Conservation (phyloP, 2,113 vertebrate genomes). For the Coracopsis vasa region DNA sequence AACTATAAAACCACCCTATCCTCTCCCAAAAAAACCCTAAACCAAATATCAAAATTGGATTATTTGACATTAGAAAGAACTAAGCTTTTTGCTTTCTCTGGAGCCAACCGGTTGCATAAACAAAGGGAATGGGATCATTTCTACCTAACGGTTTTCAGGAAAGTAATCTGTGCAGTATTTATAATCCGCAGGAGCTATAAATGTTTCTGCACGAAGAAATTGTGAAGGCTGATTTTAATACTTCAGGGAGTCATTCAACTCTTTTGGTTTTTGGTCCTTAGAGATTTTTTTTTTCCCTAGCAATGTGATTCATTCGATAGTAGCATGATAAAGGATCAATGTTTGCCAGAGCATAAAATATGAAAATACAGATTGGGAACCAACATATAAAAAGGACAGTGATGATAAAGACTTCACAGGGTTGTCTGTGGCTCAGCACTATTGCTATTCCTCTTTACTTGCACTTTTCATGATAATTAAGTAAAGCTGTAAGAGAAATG, state of each 20-base stretch:
- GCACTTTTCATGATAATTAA: not conserved
- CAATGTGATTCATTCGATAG: not conserved
- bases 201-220: not conserved
- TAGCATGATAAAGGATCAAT: not conserved
- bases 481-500: not conserved
- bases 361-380: not conserved
- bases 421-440: not conserved
- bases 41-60: not conserved
- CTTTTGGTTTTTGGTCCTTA: not conserved
- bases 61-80: not conserved
- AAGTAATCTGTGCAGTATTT: not conserved
- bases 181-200: not conserved
- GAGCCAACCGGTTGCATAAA: not conserved
- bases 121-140: not conserved
- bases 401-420: not conserved
- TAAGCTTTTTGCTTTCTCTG: not conserved
- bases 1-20: not conserved
- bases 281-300: not conserved
- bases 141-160: not conserved
- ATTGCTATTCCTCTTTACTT: not conserved
- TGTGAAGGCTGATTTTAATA: not conserved
- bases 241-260: not conserved
- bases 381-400: not conserved
- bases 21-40: not conserved
- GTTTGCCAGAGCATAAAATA: not conserved